Evolutionary conservation across 37 sponge, comb jelly and placozoan species (phyloP).

Genomic region (Hexactinellida sp.): DNA sequence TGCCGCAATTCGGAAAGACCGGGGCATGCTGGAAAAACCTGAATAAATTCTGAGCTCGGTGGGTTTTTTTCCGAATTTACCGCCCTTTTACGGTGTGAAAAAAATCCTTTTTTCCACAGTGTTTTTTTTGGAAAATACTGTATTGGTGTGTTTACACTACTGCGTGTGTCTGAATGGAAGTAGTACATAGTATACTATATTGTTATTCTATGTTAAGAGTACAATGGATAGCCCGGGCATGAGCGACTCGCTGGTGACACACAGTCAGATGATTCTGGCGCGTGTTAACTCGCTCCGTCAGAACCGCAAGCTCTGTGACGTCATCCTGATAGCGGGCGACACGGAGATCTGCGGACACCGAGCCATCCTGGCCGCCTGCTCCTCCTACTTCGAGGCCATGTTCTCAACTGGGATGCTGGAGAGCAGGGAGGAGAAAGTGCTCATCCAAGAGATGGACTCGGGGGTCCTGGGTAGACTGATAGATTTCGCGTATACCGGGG

Average conservation of each 20-base stretch:
- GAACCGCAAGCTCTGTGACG: slow-evolving; percentile 72
- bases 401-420: slow-evolving; percentile 67
- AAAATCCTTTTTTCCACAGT: no score
- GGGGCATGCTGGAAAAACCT: no score
- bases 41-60: no score
- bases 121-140: no score
- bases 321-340: slow-evolving; percentile 41
- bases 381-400: slow-evolving; percentile 86
- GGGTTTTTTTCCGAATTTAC: no score
- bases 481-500: slow-evolving; percentile 79
- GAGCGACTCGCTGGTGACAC: slow-evolving; percentile 14
- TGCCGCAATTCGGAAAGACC: no score
- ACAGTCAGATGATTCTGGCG: slow-evolving; percentile 30
- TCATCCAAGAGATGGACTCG: slow-evolving; percentile 65
- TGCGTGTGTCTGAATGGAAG: no score
- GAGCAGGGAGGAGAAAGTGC: slow-evolving; percentile 56
- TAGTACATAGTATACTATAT: no score
- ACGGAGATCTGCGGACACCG: slow-evolving; percentile 59
- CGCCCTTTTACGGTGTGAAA: no score
- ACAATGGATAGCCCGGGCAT: background rate
- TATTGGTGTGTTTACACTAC: no score
- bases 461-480: slow-evolving; percentile 54
- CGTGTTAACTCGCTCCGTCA: slow-evolving; percentile 49
- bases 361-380: slow-evolving; percentile 68
- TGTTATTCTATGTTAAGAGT: no score